phyloP scores from a whole-genome alignment of 2,113 vertebrate genomes.

The Protobothrops mucrosquamatus region DNA sequence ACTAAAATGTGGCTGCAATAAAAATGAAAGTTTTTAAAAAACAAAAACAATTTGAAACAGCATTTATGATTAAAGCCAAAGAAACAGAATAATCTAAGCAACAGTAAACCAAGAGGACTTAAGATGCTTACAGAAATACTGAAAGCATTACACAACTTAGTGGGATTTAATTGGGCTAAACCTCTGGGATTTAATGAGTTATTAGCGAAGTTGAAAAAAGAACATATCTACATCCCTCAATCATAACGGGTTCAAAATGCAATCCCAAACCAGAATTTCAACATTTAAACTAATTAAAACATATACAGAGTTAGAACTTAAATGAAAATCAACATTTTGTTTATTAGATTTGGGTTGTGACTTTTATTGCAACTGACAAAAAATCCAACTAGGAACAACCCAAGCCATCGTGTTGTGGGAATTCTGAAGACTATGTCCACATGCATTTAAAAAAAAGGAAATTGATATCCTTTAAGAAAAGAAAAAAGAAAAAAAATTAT shows the following conservation, averaged over 20 bases:
- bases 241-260: neutral
- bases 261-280: neutral
- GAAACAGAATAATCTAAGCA: neutral
- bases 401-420: neutral
- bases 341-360: neutral
- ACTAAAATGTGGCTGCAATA: neutral
- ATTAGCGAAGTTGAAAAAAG: neutral
- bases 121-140: neutral
- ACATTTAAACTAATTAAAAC: neutral
- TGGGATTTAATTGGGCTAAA: neutral
- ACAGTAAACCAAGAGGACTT: neutral
- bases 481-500: neutral
- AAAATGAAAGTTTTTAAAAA: neutral
- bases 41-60: neutral
- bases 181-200: neutral
- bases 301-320: neutral
- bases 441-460: neutral
- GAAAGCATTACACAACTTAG: neutral
- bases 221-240: neutral
- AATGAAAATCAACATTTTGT: neutral
- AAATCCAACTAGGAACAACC: neutral
- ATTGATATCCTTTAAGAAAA: neutral
- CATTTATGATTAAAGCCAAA: neutral
- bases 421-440: neutral
- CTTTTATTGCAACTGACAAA: neutral